phyloP scores from a whole-genome alignment of 2,797 vertebrate species.

The Neoniphon sammara region DNA sequence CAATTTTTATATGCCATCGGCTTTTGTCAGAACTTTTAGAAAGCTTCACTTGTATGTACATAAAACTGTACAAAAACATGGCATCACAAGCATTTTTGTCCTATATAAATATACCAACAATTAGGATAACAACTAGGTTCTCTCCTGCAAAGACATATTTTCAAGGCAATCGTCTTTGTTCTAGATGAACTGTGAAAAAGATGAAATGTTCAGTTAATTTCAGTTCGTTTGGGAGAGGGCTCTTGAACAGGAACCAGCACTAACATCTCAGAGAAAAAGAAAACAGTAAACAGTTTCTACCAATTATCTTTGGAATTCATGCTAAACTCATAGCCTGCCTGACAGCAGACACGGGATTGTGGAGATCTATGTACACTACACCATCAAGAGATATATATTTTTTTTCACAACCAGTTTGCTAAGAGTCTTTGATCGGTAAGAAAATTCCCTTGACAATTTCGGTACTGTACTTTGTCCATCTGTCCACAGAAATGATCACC shows the following conservation, averaged over 20 bases:
- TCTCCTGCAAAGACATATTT: constrained; percentile 87
- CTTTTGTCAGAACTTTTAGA: constrained; percentile 94
- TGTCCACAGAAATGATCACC: constrained; percentile 83
- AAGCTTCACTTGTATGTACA: constrained; percentile 99
- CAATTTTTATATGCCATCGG: constrained; percentile 92
- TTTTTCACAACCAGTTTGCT: constrained; percentile 78
- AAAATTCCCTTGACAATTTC: constrained; percentile 71
- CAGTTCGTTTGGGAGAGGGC: constrained; percentile 70
- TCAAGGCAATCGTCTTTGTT: constrained; percentile 87
- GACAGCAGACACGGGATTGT: constrained; percentile 75
- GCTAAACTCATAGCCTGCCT: constrained; percentile 81
- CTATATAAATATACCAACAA: constrained; percentile 98
- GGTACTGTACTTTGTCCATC: constrained; percentile 78
- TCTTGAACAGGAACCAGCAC: constrained; percentile 78
- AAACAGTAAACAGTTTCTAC: constrained; percentile 85
- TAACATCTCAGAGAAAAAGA: constrained; percentile 80
- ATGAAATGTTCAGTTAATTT: constrained; percentile 79
- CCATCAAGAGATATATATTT: constrained; percentile 76
- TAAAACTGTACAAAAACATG: constrained; percentile 99
- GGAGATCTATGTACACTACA: constrained; percentile 85
- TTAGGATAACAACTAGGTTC: constrained; percentile 88
- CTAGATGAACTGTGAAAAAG: constrained; percentile 80
- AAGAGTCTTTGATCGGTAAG: constrained; percentile 72
- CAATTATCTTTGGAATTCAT: constrained; percentile 89
- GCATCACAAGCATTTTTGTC: constrained; percentile 95